Evolutionary conservation across 2,797 vertebrate genomes (phyloP), one percentile per base, ranked within the genome.

Genomic region (Hydrocynus forskahlii): DNA sequence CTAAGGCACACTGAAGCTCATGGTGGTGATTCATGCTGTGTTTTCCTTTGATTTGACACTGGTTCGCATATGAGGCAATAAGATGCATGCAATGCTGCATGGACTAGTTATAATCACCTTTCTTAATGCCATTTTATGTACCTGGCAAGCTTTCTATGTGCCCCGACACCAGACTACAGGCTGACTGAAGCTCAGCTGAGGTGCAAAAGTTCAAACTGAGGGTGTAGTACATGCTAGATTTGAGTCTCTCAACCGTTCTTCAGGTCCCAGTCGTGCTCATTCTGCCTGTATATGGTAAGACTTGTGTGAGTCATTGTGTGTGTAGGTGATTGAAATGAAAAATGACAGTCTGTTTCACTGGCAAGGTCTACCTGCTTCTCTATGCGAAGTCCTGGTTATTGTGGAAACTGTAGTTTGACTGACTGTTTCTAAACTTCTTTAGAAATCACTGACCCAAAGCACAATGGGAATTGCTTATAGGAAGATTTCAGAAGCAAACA

Each of bases 401-500:
- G 29, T 40, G n/a, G 60, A 64, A 55, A 66, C 55, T 14, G 17
- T 14, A 5, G 16, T 63, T 71, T 25, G n/a, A 64, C 8, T 17
- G 68, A 52, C 67, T 71, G 43, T 72, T 71, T 35, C 23, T 35
- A 48, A 71, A 59, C 23, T 48, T 71, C 29, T 45, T 52, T 38
- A 21, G 68, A 64, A 73, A 43, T 17, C 7, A n/a, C 19, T 21
- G 40, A 75, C 29, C 29, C 29, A 29, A 29, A 29, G 29, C 29
- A 29, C 29, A 29, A 29, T 1, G 29, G 3, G 3, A 1, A 29
- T 29, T 29, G 29, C 35, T 63, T 66, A 35, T 64, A 16, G 38
- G 54, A 38, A 81, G 64, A 52, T 62, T 60, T 50, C n/a, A 70
- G 29, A 76, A 62, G 66, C 55, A 50, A 76, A 52, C 43, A 52